A percentile compares a stretch with the other conserved stretches of the same genome.
phyloP scores from a whole-genome alignment of 2,113 vertebrate species.

The Oplegnathus fasciatus region DNA sequence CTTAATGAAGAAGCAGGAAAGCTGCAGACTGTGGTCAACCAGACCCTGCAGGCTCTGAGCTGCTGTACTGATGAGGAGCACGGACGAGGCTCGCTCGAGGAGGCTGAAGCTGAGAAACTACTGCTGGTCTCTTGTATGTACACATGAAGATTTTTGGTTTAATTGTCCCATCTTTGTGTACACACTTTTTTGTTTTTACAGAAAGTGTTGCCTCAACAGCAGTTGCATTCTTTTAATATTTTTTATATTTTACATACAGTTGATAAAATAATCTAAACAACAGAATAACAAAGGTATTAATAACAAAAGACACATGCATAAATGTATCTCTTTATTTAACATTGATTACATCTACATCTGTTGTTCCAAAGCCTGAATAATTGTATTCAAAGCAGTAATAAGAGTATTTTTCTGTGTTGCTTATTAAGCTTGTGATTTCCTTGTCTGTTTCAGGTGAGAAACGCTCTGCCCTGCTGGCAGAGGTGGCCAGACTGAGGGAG shows the following conservation, averaged over 20 bases:
- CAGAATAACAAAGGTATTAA: background rate
- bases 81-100: constrained; percentile 85
- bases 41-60: constrained; percentile 86
- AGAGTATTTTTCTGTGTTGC: background rate
- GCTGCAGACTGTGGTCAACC: constrained; percentile 84
- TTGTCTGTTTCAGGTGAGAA: constrained; percentile 84
- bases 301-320: background rate
- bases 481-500: constrained; percentile 77
- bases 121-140: constrained; percentile 85
- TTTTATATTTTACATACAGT: background rate
- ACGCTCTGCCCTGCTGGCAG: constrained; percentile 78
- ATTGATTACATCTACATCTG: background rate
- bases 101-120: constrained; percentile 87
- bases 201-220: background rate
- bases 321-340: background rate
- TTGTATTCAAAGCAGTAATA: background rate
- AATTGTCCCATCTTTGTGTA: background rate
- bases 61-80: constrained; percentile 87
- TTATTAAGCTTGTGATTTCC: background rate
- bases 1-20: constrained; percentile 82
- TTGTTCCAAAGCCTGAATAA: background rate
- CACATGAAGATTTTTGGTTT: background rate
- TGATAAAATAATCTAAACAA: background rate
- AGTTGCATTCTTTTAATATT: background rate
- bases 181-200: background rate